Conservation (phyloP, 2,797 vertebrate species). For the Alauda arvensis region DNA sequence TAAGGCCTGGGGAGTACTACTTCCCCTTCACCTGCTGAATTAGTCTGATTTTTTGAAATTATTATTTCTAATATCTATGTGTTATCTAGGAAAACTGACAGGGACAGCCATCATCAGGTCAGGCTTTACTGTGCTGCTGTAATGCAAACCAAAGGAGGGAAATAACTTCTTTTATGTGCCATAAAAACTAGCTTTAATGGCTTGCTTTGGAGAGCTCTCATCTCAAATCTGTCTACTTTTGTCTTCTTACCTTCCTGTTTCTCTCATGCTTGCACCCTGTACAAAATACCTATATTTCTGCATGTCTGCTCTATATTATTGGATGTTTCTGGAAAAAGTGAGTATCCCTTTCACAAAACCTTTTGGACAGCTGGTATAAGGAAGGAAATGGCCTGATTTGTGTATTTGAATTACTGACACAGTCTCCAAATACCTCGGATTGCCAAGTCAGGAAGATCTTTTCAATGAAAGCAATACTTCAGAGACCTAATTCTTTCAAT, state of each 20-base stretch:
- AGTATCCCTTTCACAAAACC: neutral
- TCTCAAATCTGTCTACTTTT: neutral
- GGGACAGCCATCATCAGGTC: neutral
- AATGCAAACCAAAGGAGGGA: neutral
- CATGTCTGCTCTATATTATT: neutral
- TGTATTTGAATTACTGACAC: neutral
- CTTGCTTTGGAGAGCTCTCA: neutral
- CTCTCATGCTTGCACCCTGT: neutral
- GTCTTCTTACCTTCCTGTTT: neutral
- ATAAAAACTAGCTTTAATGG: neutral
- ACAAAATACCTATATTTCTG: neutral
- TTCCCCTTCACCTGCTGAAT: neutral
- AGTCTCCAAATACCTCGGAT: neutral
- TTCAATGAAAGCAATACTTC: neutral
- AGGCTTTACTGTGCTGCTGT: neutral
- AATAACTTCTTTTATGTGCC: neutral
- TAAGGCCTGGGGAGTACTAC: neutral
- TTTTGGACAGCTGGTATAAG: constrained; percentile 1
- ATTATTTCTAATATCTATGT: neutral
- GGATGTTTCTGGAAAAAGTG: neutral
- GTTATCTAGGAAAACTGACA: neutral
- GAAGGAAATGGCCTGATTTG: neutral
- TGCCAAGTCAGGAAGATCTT: constrained; percentile 11
- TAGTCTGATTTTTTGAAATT: neutral
- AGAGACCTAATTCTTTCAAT: neutral